Evolutionary conservation across 2,113 vertebrate species (phyloP), one percentile per base, ranked within the genome.

Genomic region (Morone saxatilis): DNA sequence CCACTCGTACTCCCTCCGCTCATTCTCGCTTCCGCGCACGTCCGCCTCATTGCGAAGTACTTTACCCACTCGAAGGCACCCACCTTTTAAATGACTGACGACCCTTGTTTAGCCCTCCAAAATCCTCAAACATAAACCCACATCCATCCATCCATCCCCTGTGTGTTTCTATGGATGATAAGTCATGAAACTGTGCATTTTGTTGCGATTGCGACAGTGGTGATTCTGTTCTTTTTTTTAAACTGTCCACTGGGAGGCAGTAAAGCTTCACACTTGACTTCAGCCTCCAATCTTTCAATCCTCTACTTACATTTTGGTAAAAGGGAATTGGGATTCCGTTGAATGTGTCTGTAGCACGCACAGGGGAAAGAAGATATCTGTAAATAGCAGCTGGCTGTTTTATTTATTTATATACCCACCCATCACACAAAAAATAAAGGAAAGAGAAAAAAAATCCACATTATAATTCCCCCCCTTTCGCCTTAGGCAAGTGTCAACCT

Each of bases 401-500:
- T 85, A 67, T 81, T 86, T 83, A 50, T 89, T 77, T 76, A 88
- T 85, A 73, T 73, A 72, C 54, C 38, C 50, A 20, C 45, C 65
- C 12, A 16, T 19, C n/a, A 40, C 17, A 66, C 36, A 53, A 48
- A 54, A 19, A 50, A 45, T 22, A 56, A n/a, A 60, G 60, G 66
- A 67, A 56, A 54, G 38, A 69, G 40, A 53, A 43, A n/a, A 51
- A 62, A 82, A 75, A 78, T 73, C 59, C 60, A 70, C 83, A 86
- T 89, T 88, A 89, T 75, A 68, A 51, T 76, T 36, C 57, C 56
- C 59, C 66, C 81, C 38, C 50, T 40, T 83, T 88, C 22, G 90
- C 94, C 86, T 20, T 3, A 80, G 93, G 94, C 92, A 78, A 88
- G 94, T 94, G 94, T 93, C 93, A 94, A 82, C 89, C 87, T 90